Evolutionary conservation across 2,888 invertebrate species (phyloP), one percentile per base, ranked within the genome.

Genomic region (Sipha maydis): DNA sequence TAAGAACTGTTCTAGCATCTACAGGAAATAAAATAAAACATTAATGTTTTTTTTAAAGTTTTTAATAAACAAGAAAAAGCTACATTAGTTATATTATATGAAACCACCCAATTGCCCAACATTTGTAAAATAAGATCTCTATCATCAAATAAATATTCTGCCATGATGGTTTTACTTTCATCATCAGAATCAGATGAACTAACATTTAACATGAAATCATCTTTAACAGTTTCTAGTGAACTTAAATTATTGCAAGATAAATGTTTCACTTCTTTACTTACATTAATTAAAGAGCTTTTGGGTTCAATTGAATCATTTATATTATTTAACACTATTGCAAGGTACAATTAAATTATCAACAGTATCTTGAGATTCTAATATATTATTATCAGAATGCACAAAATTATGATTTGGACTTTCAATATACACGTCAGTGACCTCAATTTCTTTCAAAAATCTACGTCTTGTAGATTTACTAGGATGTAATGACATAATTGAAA

Each of bases 381-480:
- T n/a, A 38, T 21, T 73, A 73, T 73, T 25, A 73, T 38, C 38
- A 73, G 8, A 34, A 73, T 21, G 21, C 38, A 73, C 73, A 34
- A 19, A 5, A 73, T 73, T 21, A n/a, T n/a, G n/a, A n/a, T n/a
- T n/a, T n/a, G n/a, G n/a, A n/a, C n/a, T n/a, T n/a, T n/a, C n/a
- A n/a, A n/a, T n/a, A n/a, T n/a, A n/a, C n/a, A n/a, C n/a, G 4
- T 34, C 8, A 38, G 0, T 75, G 25, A 75, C 75, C 25, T 75
- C 25, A 3, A 75, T 2, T 2, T 75, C 38, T 38, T 75, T 25
- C 38, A 75, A 75, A 34, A 75, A 75, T 25, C 38, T 75, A 75
- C 75, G 75, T 38, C 38, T 75, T 38, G 75, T 75, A 3, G 75
- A 75, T 41, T 75, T 75, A 75, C 38, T 75, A 25, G 75, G 75